Percentiles rank a stretch among this genome's conserved stretches.
Conservation (phyloP, 1,140 invertebrate genomes). For the Drosophila pachea region DNA sequence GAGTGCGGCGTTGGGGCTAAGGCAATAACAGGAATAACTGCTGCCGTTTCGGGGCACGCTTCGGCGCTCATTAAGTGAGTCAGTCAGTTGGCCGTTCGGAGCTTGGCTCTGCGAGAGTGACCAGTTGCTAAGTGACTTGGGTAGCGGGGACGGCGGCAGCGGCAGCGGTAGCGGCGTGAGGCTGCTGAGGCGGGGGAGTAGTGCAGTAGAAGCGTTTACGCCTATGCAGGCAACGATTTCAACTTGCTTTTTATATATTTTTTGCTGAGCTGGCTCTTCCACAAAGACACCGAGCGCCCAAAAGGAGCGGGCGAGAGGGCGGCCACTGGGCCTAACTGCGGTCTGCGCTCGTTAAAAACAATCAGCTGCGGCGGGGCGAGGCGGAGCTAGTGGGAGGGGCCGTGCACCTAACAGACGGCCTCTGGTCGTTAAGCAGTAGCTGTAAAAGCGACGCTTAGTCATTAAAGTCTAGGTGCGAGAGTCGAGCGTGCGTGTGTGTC, state of each 20-base stretch:
- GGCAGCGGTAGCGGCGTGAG: neutral
- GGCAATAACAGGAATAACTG: constrained; percentile 24
- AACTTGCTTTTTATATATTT: neutral
- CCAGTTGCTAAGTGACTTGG: constrained; percentile 15
- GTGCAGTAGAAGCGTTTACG: constrained; percentile 33
- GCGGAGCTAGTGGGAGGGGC: neutral
- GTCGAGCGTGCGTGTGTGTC: neutral
- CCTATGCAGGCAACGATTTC: constrained; percentile 42
- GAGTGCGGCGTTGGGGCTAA: neutral
- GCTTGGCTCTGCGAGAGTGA: constrained; percentile 25
- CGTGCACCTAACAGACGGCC: constrained; percentile 6
- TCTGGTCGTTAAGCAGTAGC: constrained; percentile 51
- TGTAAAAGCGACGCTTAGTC: constrained; percentile 49
- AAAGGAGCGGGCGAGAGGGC: neutral
- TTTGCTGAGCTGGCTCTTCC: constrained; percentile 15
- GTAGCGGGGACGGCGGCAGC: neutral
- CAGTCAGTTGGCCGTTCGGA: constrained; percentile 30
- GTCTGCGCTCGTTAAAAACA: constrained; percentile 51
- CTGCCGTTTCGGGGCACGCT: constrained; percentile 45
- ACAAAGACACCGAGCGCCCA: neutral
- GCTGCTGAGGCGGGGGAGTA: neutral
- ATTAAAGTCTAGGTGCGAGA: constrained; percentile 33
- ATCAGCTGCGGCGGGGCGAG: constrained; percentile 10
- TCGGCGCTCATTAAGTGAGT: constrained; percentile 54
- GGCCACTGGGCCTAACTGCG: constrained; percentile 17